phyloP scores from a whole-genome alignment of 2,888 invertebrate genomes.

The Epirrhoe alternata region DNA sequence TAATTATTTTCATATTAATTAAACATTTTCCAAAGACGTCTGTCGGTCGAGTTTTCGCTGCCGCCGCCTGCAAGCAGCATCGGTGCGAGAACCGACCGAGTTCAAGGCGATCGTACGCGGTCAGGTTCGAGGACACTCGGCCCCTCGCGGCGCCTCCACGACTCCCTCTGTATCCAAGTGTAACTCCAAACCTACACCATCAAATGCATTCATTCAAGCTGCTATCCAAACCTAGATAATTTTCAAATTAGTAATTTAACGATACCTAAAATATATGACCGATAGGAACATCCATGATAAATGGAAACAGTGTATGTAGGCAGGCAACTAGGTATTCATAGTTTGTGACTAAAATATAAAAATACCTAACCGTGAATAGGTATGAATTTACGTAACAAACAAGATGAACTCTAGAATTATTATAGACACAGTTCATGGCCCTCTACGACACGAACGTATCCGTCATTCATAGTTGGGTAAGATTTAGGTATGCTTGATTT shows the following conservation, averaged over 20 bases:
- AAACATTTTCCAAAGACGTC: constrained; percentile 56
- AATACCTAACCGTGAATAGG: constrained; percentile 19
- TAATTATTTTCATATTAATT: constrained; percentile 12
- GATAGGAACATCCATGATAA: no score
- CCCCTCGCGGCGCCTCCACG: constrained; percentile 74
- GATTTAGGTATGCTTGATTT: neutral
- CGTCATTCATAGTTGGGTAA: constrained; percentile 34
- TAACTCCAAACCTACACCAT: constrained; percentile 32
- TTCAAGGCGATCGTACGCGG: constrained; percentile 84
- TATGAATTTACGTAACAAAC: constrained; percentile 51
- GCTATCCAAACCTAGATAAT: neutral
- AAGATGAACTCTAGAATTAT: constrained; percentile 75
- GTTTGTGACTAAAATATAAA: neutral
- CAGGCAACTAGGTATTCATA: neutral
- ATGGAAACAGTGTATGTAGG: neutral
- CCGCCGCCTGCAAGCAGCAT: constrained; percentile 57
- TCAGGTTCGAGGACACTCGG: constrained; percentile 83
- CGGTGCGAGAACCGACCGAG: constrained; percentile 74
- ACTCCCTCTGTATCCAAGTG: constrained; percentile 48
- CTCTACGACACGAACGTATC: constrained; percentile 58
- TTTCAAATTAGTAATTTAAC: no score
- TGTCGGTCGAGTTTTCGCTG: constrained; percentile 61
- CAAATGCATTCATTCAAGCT: constrained; percentile 9
- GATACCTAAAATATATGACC: no score
- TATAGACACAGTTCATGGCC: constrained; percentile 78